Base-by-base conservation (phyloP, 2,797 vertebrate genomes). In the Orientallactaga sibirica region DNA sequence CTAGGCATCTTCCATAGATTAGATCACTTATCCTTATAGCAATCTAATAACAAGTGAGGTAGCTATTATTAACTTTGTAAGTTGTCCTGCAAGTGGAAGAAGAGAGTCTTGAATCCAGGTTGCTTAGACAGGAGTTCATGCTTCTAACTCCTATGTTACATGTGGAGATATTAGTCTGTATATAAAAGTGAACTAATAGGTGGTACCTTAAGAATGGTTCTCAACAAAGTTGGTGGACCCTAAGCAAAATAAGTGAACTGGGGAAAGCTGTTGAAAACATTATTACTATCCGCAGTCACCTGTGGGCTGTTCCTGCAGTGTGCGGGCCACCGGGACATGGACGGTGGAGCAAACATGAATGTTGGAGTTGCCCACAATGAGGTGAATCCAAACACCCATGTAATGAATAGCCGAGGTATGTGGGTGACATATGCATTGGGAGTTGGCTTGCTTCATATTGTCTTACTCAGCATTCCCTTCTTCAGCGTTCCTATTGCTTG, bases 211-310 rank as follows among this genome's bases (percentile, higher is more conserved):
- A 68, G 20, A 62, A 95, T 55, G 11, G 71, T 15, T 25, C 14
- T 43, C 87, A 90, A 78, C 6, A 92, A 80, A 2, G 4, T 64
- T 55, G n/a, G 37, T 29, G 29, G 55, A n/a, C 24, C 6, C 37
- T 18, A 37, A 83, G 33, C 24, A 74, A 86, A 80, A 77, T 20
- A 74, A 33, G 6, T 15, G 27, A 92, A 52, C 6, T 80, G n/a
- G 20, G 80, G 18, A 76, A 66, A 62, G 82, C 55, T 67, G 78
- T 82, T 87, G 90, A 43, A 92, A 86, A 73, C 67, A 78, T 33
- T 55, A 55, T 27, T 33, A 55, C 0, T 74, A 37, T 37, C 33
- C 33, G 33, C 33, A 37, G 33, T 37, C 33, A 37, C 33, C 33
- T 37, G 33, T 37, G 33, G 33, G 33, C 33, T 37, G 33, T 37